These are phyloP conservation scores for Exocentrus adspersus DNA, from an alignment of 2,888 invertebrate genomes.

Conservation along the genomic window DNA sequence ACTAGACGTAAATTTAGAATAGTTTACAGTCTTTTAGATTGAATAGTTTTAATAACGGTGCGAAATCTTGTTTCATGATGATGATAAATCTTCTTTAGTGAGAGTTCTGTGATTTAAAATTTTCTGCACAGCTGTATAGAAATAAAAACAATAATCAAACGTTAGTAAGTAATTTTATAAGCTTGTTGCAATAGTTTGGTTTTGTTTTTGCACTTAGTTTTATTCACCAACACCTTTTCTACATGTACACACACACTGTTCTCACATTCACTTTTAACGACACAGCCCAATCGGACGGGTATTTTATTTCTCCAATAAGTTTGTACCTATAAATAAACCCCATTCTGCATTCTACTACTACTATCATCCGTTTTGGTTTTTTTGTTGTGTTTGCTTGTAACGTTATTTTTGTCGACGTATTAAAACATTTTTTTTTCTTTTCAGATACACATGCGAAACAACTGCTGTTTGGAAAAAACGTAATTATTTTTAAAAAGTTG, in stretches of 20 bases:
- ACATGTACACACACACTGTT: not conserved
- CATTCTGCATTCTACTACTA: not conserved
- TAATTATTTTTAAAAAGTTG: not conserved
- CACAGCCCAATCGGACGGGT: no score
- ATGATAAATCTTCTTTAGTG: conserved; percentile 12
- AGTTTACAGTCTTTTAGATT: no score
- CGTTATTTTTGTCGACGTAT: not conserved
- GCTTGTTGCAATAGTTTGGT: conserved; percentile 28
- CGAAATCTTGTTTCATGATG: not conserved
- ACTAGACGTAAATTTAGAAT: not conserved
- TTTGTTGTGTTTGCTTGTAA: not conserved
- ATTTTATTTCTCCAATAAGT: not conserved
- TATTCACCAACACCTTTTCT: conserved; percentile 17
- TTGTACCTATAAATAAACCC: conserved; percentile 1
- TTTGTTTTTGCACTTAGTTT: conserved; percentile 28
- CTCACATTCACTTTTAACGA: not conserved
- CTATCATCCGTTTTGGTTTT: conserved; percentile 1
- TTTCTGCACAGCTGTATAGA: conserved; percentile 17
- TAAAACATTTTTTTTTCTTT: conserved; percentile 2
- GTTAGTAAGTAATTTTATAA: conserved; percentile 32
- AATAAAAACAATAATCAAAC: conserved; percentile 13
- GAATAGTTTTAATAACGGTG: no score
- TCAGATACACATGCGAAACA: not conserved
- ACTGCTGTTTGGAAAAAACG: not conserved
- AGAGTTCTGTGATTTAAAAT: conserved; percentile 11